phyloP scores from a whole-genome alignment of 37 sponge, comb jelly and placozoan genomes.

The Lycopodina hypogea region DNA sequence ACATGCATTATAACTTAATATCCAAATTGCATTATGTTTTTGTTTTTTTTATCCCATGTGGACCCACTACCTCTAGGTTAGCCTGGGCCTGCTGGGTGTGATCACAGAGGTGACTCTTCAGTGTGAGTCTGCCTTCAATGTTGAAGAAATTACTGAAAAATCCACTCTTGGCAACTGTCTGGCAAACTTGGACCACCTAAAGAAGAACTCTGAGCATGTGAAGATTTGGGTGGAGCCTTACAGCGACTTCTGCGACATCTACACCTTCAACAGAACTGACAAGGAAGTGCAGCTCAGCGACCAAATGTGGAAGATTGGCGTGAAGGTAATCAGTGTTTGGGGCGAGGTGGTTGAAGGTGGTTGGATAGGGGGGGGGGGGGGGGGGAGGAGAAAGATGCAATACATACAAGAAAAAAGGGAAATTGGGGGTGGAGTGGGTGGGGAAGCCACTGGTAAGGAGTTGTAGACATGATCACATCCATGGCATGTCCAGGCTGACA shows the following conservation, averaged over 20 bases:
- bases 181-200: constrained; percentile 14
- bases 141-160: constrained; percentile 24
- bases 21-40: no score
- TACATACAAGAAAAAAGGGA: no score
- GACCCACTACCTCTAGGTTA: no score
- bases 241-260: constrained; percentile 42
- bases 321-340: neutral
- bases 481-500: no score
- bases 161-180: constrained; percentile 41
- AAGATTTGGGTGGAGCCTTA: constrained; percentile 69
- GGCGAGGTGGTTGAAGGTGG: no score
- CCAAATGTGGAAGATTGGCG: neutral
- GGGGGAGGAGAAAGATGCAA: no score
- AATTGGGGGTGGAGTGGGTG: no score
- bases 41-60: no score
- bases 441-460: no score
- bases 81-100: constrained; percentile 73
- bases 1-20: no score
- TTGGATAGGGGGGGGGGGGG: no score
- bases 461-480: no score
- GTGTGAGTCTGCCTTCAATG: constrained; percentile 48
- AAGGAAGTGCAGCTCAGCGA: neutral
- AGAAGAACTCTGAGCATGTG: constrained; percentile 37
- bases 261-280: constrained; percentile 34
- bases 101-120: constrained; percentile 70